These are phyloP conservation scores for Nymphalis urticae DNA, from an alignment of 2,888 invertebrate genomes.

Conservation along the genomic window DNA sequence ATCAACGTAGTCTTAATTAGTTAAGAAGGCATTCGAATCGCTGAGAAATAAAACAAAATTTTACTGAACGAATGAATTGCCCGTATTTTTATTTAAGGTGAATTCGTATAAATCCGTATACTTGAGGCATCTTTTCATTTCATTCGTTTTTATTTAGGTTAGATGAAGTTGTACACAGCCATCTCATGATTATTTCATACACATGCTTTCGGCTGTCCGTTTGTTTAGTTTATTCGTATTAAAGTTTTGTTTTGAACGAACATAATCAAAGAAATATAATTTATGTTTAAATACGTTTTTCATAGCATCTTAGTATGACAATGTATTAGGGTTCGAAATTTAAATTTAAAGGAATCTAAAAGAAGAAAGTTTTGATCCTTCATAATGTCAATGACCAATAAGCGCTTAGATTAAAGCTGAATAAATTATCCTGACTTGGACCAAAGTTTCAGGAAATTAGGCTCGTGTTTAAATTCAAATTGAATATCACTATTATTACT, in stretches of 20 bases:
- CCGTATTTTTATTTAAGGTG: constrained; percentile 31
- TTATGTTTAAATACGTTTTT: no score
- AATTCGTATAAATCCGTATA: constrained; percentile 30
- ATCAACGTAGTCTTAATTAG: no score
- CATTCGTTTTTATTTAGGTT: constrained; percentile 35
- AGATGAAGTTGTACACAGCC: constrained; percentile 18
- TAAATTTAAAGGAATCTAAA: no score
- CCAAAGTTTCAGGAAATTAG: no score
- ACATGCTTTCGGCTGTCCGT: constrained; percentile 14
- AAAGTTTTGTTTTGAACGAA: neutral
- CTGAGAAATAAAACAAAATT: constrained; percentile 21
- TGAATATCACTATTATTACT: no score
- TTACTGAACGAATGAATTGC: constrained; percentile 28
- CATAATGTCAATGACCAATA: no score
- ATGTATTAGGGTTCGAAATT: no score
- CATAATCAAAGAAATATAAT: neutral
- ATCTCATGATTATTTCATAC: constrained; percentile 29
- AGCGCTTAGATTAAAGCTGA: no score
- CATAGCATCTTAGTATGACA: no score
- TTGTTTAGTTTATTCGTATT: constrained; percentile 4
- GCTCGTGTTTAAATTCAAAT: no score
- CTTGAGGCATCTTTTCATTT: constrained; percentile 31
- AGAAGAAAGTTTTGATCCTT: no score
- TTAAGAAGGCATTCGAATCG: neutral
- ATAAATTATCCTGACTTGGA: no score